phyloP scores from a whole-genome alignment of 2,797 vertebrate genomes.

The Dipus sagitta region DNA sequence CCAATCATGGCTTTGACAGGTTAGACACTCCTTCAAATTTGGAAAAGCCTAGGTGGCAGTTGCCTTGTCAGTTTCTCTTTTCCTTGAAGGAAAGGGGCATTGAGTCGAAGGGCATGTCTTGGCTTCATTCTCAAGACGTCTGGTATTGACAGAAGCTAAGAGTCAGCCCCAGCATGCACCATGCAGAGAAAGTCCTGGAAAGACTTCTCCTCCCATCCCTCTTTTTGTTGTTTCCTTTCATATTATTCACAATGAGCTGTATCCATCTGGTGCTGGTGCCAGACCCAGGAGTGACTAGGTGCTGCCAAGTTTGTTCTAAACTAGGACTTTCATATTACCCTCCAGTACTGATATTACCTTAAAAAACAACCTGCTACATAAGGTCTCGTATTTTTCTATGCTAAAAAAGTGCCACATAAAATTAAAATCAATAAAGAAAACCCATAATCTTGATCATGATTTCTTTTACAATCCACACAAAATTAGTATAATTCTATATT shows the following conservation, averaged over 20 bases:
- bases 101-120: slow-evolving; percentile 31
- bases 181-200: slow-evolving; percentile 55
- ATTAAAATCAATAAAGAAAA: slow-evolving; percentile 6
- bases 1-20: slow-evolving; percentile 36
- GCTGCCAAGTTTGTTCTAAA: slow-evolving; percentile 61
- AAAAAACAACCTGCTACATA: neutral
- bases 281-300: neutral
- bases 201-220: slow-evolving; percentile 2
- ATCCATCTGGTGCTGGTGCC: slow-evolving; percentile 46
- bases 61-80: slow-evolving; percentile 71
- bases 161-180: slow-evolving; percentile 8
- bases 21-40: slow-evolving; percentile 40
- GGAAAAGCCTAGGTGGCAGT: neutral
- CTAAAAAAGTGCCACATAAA: neutral
- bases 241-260: neutral
- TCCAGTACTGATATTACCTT: neutral
- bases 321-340: neutral
- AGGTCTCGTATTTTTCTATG: too few species aligned
- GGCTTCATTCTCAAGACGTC: slow-evolving; percentile 67
- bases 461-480: slow-evolving; percentile 16
- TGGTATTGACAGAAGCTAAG: slow-evolving; percentile 75
- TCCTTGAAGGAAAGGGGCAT: neutral
- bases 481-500: slow-evolving; percentile 28
- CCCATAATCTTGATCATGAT: neutral
- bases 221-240: slow-evolving; percentile 60